Evolutionary conservation across 2,797 vertebrate species (phyloP).

Genomic region (Sphenodon punctatus): DNA sequence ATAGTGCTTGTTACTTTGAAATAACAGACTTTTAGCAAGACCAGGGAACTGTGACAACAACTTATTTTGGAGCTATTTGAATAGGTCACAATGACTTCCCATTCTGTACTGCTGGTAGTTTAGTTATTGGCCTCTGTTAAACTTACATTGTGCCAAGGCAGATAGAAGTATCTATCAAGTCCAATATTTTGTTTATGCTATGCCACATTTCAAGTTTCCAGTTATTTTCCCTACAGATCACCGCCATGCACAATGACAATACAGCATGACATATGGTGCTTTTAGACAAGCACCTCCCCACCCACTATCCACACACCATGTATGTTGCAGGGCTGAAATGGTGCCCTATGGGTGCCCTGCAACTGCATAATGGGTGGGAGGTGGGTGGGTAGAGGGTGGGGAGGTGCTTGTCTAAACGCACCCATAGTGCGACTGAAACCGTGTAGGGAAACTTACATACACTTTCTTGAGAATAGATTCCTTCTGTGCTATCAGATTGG

Average conservation of each 20-base stretch:
- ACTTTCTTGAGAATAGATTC: not conserved
- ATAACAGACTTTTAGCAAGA: constrained; percentile 46
- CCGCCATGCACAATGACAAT: not conserved
- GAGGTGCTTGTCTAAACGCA: too few species aligned
- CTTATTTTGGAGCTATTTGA: constrained; percentile 53
- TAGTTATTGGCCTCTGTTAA: not conserved
- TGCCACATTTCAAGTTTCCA: not conserved
- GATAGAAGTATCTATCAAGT: too few species aligned
- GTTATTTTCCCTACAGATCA: not conserved
- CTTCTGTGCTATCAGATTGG: not conserved
- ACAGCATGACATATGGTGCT: not conserved
- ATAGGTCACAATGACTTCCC: constrained; percentile 14
- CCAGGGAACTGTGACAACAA: constrained; percentile 54
- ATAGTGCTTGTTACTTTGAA: constrained; percentile 44
- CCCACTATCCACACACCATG: too few species aligned
- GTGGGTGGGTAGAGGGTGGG: too few species aligned
- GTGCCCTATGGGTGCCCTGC: too few species aligned
- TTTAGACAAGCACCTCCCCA: too few species aligned
- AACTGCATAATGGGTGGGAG: too few species aligned
- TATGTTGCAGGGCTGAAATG: too few species aligned
- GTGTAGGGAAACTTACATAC: not conserved
- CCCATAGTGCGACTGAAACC: not conserved
- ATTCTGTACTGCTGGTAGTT: constrained; percentile 7
- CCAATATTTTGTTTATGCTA: not conserved
- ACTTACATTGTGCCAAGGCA: not conserved